Base-by-base conservation (phyloP, 2,888 invertebrate species). In the Eledona agricola region DNA sequence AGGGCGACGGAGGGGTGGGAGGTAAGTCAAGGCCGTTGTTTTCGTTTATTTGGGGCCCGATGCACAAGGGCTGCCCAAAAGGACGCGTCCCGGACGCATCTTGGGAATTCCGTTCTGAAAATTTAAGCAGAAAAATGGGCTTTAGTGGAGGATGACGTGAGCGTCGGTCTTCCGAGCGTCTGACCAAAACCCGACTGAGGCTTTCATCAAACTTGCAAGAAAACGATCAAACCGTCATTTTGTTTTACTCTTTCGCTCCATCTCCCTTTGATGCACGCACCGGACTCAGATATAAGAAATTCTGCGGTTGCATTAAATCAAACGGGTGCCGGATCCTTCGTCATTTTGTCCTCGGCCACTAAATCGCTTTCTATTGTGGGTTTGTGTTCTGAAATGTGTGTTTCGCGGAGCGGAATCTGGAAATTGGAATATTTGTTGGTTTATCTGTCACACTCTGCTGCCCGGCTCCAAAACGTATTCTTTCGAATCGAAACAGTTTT, bases 21-120 rank as follows among this genome's bases (percentile, higher is more conserved):
- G 70, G 69, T 32, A 61, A 53, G 34, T 61, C 59, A 45, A 56
- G 55, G 38, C 67, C 70, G 63, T 70, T 68, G 59, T 77, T 77
- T 72, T 78, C 78, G 70, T 74, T 74, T 69, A 70, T 72, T 58
- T 64, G 63, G 67, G 70, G 70, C 57, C 70, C 72, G 75, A 86
- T 81, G 81, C 88, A 86, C 76, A 91, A 80, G 55, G 91, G 90
- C 75, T 90, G 89, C 72, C 90, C 90, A 57, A 75, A 76, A 17
- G 76, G 76, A 60, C 75, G 71, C 31, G 73, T 75, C 55, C 75
- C 75, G 29, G 74, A 74, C 42, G 72, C 75, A 61, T 76, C 75
- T 67, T 74, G 74, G 11, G 76, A 74, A 67, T 71, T 71, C 52
- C 74, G 67, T 62, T 76, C 76, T 76, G 74, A 68, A 76, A 72